These are phyloP conservation scores for Bungarus multicinctus DNA, from an alignment of 2,113 vertebrate species.

Conservation along the genomic window DNA sequence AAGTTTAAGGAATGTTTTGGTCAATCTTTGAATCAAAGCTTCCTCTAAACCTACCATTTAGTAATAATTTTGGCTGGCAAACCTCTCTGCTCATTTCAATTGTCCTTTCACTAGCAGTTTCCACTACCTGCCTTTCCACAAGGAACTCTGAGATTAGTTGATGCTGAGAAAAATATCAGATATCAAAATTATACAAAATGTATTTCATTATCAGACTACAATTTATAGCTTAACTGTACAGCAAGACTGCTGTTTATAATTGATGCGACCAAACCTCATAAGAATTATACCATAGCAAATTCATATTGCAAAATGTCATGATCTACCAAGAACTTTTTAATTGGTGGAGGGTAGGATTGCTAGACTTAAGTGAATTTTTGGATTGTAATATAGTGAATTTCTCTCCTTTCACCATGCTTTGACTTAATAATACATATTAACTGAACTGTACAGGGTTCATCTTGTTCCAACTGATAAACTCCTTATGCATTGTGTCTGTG, in stretches of 20 bases:
- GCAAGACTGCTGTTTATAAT: not conserved
- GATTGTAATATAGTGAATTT: not conserved
- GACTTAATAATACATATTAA: not conserved
- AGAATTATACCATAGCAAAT: not conserved
- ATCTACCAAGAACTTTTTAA: not conserved
- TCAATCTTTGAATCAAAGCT: not conserved
- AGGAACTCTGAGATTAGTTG: not conserved
- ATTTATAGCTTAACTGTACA: not conserved
- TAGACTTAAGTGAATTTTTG: not conserved
- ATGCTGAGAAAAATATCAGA: not conserved
- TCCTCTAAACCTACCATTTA: not conserved
- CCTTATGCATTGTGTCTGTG: not conserved
- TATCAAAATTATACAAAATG: not conserved
- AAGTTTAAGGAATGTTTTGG: not conserved
- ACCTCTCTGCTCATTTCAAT: not conserved
- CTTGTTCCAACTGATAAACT: not conserved
- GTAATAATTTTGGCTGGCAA: not conserved
- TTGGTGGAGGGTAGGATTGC: not conserved
- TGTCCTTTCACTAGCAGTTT: not conserved
- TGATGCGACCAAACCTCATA: not conserved
- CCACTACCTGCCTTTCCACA: not conserved
- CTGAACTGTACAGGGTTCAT: not conserved
- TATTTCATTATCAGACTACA: not conserved
- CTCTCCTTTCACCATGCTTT: not conserved
- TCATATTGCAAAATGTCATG: not conserved